Base-by-base conservation (phyloP, 2,113 vertebrate species). In the Genyomyrus donnyi region DNA sequence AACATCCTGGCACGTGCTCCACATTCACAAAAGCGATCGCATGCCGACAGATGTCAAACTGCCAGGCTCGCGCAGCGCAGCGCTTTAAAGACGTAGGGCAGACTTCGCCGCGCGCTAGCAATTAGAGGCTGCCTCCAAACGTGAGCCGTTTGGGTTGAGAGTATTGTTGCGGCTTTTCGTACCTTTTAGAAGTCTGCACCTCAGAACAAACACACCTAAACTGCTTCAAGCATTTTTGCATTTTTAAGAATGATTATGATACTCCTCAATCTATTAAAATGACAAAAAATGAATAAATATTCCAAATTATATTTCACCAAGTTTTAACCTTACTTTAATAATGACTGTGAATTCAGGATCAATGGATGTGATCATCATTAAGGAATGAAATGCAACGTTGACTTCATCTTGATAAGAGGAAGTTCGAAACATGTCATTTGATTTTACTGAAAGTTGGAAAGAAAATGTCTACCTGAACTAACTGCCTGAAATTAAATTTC, bases 1-100 rank as follows among this genome's bases (percentile, higher is more conserved):
- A 96, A 94, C 97, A 97, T 96, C 96, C 96, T 97, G 97, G 97
- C 97, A 97, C 97, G 97, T 97, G 97, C 97, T 97, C 94, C 95
- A 95, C 95, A 96, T 95, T 96, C 95, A 94, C 96, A 96, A 94
- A 93, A 95, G 95, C 94, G 94, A 95, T 93, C 91, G 94, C 94
- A 93, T 92, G 94, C 94, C 95, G 95, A 95, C 95, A 93, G 93
- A 96, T 95, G 96, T 96, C 96, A 96, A 95, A 95, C 95, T 95
- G 96, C 95, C 95, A 95, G 95, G 91, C 89, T 92, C 84, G 92
- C 88, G 93, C 74, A 31, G 85, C 45, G 58, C 84, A 27, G 84
- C 15, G 66, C 49, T 87, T 90, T 90, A 90, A 90, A 90, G 87
- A 84, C 66, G 48, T 42, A 90, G 90, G 86, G 62, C 77, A 17